These are phyloP conservation scores for Saguinus imperator DNA, from an alignment of 2,113 vertebrate species.

Conservation along the genomic window DNA sequence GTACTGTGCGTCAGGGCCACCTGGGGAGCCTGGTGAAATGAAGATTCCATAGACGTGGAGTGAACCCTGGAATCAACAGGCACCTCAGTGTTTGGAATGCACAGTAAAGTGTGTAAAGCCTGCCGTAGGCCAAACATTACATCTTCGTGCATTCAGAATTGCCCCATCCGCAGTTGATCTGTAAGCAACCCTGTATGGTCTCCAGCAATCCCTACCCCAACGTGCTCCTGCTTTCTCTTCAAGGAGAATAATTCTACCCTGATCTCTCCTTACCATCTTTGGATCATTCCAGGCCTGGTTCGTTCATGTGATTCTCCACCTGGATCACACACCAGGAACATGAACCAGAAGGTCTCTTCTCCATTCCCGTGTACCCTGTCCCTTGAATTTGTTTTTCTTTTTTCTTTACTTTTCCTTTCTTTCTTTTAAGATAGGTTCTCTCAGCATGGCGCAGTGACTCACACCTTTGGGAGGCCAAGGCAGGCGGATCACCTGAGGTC, in stretches of 20 bases:
- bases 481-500: too few species aligned
- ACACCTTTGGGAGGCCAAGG: too few species aligned
- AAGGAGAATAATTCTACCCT: not conserved
- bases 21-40: not conserved
- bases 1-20: not conserved
- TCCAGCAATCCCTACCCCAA: not conserved
- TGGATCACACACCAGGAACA: not conserved
- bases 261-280: not conserved
- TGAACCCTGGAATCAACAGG: not conserved
- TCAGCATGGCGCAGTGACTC: too few species aligned
- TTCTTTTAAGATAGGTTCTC: too few species aligned
- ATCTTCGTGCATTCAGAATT: not conserved
- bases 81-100: not conserved
- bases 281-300: not conserved
- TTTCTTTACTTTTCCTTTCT: too few species aligned
- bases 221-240: not conserved
- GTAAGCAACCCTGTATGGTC: not conserved
- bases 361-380: not conserved
- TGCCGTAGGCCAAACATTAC: not conserved
- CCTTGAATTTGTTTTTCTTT: not conserved
- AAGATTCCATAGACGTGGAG: not conserved
- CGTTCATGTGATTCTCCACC: not conserved
- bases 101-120: not conserved
- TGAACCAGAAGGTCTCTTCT: not conserved
- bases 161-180: not conserved